Base-by-base conservation (phyloP, 2,888 invertebrate genomes). In the Muscina levida region DNA sequence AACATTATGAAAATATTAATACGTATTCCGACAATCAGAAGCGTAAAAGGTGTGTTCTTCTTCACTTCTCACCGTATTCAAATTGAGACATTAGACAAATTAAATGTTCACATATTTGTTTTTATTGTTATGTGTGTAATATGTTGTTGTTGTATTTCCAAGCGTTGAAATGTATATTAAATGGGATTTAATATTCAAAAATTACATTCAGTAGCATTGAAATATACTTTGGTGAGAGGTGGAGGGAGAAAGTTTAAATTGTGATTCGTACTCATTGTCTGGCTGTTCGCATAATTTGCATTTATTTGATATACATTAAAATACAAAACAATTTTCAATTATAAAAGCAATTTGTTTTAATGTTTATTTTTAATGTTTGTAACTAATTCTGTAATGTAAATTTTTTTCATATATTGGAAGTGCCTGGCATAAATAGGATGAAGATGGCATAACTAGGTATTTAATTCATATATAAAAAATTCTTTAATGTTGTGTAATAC, bases 51-150 rank as follows among this genome's bases (percentile, higher is more conserved):
- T 48, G 19, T 17, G 19, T 8, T 19, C 19, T 48, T 2, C 6
- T 17, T 46, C 17, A n/a, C 2, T n/a, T 8, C 19, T 48, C 19
- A 17, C 10, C 8, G 48, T 87, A 87, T 88, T 88, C 86, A 88
- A 88, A 88, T 88, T 87, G 86, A 88, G 88, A 88, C 88, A 88
- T 88, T 88, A 88, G 86, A 87, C 88, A 88, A 88, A 88, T 88
- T 87, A 87, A 87, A 88, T 88, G 87, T 88, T 86, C 87, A 88
- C 88, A 87, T 87, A 85, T 86, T 87, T 84, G n/a, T n/a, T 85
- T 86, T 87, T 87, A 88, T 87, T 88, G 87, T 87, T 88, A 87
- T 87, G 71, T 26, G 82, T 67, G 76, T 67, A n/a, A n/a, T n/a
- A n/a, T 72, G 59, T 71, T 68, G 56, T 56, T 72, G 56, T 56